Base-by-base conservation (phyloP, 2,113 vertebrate species). In the Cyanistes caeruleus region DNA sequence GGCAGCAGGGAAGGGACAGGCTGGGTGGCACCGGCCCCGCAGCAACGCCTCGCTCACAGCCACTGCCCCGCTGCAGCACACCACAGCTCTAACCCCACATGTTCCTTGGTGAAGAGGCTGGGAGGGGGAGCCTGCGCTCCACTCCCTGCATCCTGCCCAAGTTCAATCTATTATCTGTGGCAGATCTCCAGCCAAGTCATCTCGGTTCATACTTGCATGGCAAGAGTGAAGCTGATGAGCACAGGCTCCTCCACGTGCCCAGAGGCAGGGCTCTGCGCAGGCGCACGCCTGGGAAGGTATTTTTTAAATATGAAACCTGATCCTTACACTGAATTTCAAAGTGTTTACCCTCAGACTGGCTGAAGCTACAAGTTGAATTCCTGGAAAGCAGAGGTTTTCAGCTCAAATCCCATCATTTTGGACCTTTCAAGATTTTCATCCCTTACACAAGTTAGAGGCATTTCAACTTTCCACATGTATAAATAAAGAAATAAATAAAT, bases 321-420 rank as follows among this genome's bases (percentile, higher is more conserved):
- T 53, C 69, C 60, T 77, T 35, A 28, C n/a, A 43, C 37, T 70
- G 85, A 84, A 77, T 93, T 73, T 93, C 7, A 13, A 77, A 78
- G 31, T 24, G 60, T 84, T 93, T 89, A 52, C 41, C 46, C 70
- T 87, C 83, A 76, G 79, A 79, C 31, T 35, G 20, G 56, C 8
- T 81, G 82, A 83, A 82, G 55, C 41, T 70, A 82, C 68, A 65
- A 92, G 72, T 1, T 22, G 44, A 64, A 79, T 90, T 80, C 92
- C 87, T 93, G 81, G 84, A 94, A 96, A 94, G 87, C 77, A 83
- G 41, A 72, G 27, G 30, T 68, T 96, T 95, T 81, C 15, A 2
- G 60, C 20, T 91, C 82, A 53, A 30, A 87, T 67, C 17, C 20
- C 56, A 55, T 35, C 19, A 30, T 43, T 52, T 63, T 35, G 64